Percentiles rank a stretch among this genome's conserved stretches.
phyloP scores from a whole-genome alignment of 2,797 vertebrate genomes.

The Triplophysa bombifrons region DNA sequence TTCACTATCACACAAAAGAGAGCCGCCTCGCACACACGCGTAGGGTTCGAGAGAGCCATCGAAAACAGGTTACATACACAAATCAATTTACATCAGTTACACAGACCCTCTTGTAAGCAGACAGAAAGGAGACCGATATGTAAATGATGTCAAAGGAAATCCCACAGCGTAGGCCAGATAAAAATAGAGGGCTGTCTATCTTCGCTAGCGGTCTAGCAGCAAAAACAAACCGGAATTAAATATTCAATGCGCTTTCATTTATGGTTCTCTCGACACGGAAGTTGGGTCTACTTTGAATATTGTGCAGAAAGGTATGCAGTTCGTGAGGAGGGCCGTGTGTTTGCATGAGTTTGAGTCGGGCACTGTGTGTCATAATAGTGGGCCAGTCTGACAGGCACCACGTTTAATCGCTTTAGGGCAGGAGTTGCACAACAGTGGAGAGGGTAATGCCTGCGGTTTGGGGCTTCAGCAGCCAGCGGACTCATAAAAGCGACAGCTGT shows the following conservation, averaged over 20 bases:
- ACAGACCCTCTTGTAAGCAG: slow-evolving; percentile 5
- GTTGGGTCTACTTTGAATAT: slow-evolving; percentile 23
- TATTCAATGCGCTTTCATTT: slow-evolving; percentile 5
- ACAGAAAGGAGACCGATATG: slow-evolving; percentile 36
- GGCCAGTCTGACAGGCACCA: slow-evolving; percentile 86
- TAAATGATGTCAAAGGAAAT: slow-evolving; percentile 50
- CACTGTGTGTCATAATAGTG: slow-evolving; percentile 71
- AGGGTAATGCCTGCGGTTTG: slow-evolving; percentile 86
- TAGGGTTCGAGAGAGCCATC: background rate
- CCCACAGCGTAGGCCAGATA: slow-evolving; percentile 39
- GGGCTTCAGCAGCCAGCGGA: slow-evolving; percentile 75
- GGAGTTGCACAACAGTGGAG: slow-evolving; percentile 84
- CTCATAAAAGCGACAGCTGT: slow-evolving; percentile 68
- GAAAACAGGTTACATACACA: slow-evolving; percentile 47
- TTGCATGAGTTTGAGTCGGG: slow-evolving; percentile 32
- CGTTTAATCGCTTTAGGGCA: slow-evolving; percentile 81
- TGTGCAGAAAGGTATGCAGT: slow-evolving; percentile 17
- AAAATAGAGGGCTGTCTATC: slow-evolving; percentile 12
- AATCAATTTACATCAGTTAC: background rate
- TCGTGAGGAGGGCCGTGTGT: slow-evolving; percentile 7
- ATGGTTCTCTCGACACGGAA: slow-evolving; percentile 35
- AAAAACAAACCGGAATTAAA: slow-evolving; percentile 44
- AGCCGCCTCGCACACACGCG: slow-evolving; percentile 37
- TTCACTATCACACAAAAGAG: slow-evolving; percentile 53
- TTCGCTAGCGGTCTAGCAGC: background rate